phyloP scores from a whole-genome alignment of 2,797 vertebrate species.

The Chiroxiphia lanceolata region DNA sequence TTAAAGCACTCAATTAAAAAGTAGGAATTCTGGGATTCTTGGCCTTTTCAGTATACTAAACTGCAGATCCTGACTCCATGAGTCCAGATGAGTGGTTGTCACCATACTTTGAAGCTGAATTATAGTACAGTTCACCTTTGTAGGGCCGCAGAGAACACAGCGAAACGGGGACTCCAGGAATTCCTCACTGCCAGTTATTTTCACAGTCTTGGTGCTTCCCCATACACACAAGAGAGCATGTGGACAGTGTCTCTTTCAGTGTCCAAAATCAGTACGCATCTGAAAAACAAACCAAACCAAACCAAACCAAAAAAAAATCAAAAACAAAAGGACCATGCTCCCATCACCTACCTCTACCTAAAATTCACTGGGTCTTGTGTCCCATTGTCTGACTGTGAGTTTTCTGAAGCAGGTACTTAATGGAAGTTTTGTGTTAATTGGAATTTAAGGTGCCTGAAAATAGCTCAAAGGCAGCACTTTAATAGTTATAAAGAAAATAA shows the following conservation, averaged over 20 bases:
- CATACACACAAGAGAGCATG: background rate
- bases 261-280: background rate
- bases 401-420: background rate
- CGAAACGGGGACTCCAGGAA: background rate
- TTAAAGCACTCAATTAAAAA: background rate
- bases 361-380: background rate
- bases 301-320: background rate
- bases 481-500: background rate
- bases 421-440: background rate
- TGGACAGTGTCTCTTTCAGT: background rate
- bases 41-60: background rate
- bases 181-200: background rate
- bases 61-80: background rate
- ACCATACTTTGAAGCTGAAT: background rate
- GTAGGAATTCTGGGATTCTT: background rate
- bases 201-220: background rate
- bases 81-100: background rate
- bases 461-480: background rate
- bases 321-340: background rate
- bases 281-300: background rate
- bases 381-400: background rate
- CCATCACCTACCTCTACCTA: background rate
- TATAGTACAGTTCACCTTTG: background rate
- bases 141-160: background rate
- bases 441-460: slow-evolving; percentile 14